These are phyloP conservation scores for Drosophila gaucha DNA, from an alignment of 2,888 invertebrate genomes.

Conservation along the genomic window DNA sequence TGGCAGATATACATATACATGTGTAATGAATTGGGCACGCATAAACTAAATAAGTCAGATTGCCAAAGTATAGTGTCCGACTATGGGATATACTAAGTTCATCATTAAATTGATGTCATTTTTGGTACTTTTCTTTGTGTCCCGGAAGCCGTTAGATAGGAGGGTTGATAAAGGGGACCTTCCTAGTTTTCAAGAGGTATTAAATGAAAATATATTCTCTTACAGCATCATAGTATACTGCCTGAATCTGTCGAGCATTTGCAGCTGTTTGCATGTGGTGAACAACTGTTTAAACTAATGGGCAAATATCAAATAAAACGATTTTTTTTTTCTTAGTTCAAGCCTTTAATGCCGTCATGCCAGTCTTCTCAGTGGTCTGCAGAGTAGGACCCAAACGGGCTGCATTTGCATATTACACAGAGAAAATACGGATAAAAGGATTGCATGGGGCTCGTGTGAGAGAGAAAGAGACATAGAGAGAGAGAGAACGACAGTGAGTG, in stretches of 20 bases:
- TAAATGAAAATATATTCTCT: not conserved
- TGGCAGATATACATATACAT: constrained; percentile 25
- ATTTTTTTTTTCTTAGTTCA: not conserved
- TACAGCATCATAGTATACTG: not conserved
- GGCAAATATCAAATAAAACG: constrained; percentile 14
- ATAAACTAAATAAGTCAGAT: constrained; percentile 27
- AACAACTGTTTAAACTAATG: constrained; percentile 17
- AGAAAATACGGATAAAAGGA: constrained; percentile 32
- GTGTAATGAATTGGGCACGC: constrained; percentile 21
- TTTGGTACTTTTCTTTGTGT: not conserved
- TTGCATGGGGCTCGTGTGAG: constrained; percentile 38
- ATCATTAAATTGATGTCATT: constrained; percentile 1
- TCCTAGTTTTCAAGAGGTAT: not conserved
- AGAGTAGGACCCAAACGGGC: not conserved
- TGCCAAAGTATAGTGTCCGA: constrained; percentile 27
- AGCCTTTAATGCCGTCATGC: constrained; percentile 15
- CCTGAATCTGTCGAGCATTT: not conserved
- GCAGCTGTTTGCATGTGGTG: constrained; percentile 1
- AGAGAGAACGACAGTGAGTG: constrained; percentile 14
- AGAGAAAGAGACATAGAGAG: constrained; percentile 10
- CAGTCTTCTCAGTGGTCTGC: not conserved
- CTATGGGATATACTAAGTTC: constrained; percentile 4
- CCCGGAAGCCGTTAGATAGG: not conserved
- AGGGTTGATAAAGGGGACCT: too few relatives aligned
- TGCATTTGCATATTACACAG: constrained; percentile 41